Evolutionary conservation across 2,888 invertebrate genomes (phyloP).

Genomic region (Machimus atricapillus): DNA sequence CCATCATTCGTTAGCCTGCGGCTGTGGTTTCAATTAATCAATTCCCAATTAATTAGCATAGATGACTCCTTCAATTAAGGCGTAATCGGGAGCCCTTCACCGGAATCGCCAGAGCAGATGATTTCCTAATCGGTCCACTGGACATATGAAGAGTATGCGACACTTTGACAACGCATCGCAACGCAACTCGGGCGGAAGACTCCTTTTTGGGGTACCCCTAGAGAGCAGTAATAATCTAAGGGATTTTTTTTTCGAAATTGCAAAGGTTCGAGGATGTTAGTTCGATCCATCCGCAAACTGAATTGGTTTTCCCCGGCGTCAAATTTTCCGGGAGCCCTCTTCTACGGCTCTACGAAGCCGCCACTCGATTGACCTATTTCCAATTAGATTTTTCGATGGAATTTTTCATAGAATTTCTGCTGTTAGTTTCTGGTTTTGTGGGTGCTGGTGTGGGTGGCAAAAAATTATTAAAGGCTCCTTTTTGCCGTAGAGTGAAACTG

Average conservation of each 20-base stretch:
- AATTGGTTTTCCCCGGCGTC: background rate
- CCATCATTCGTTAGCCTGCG: background rate
- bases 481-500: background rate
- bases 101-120: background rate
- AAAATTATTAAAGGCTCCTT: background rate
- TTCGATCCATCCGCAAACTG: background rate
- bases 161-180: background rate
- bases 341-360: background rate
- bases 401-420: conserved; percentile 8
- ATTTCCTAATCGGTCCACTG: background rate
- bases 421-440: background rate
- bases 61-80: background rate
- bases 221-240: background rate
- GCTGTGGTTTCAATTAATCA: background rate
- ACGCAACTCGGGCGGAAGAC: background rate
- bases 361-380: conserved; percentile 10
- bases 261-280: background rate
- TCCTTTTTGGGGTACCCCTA: background rate
- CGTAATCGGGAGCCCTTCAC: background rate
- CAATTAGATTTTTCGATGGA: conserved; percentile 25
- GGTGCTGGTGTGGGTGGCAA: background rate
- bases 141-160: background rate
- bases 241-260: background rate
- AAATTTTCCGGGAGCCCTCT: background rate
- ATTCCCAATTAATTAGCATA: background rate